Conservation (phyloP, 2,113 vertebrate genomes). For the Ictalurus furcatus region DNA sequence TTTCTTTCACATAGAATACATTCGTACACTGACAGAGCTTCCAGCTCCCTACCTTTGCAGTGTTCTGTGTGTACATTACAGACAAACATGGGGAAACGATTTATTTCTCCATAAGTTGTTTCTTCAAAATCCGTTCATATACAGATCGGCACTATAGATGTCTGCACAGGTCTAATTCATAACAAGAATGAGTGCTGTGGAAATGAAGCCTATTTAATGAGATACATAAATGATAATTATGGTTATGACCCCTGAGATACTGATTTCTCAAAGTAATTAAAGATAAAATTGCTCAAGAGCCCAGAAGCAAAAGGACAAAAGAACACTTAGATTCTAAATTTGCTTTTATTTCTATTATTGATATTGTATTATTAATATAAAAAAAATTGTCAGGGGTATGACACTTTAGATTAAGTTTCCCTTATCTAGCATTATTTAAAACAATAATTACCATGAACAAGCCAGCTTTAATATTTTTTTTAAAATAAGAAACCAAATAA, state of each 20-base stretch:
- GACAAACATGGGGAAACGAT: neutral
- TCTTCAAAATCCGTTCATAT: conserved; percentile 24
- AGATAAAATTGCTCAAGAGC: conserved; percentile 49
- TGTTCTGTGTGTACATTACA: neutral
- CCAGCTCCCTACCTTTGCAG: neutral
- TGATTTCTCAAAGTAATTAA: conserved; percentile 47
- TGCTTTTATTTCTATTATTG: conserved; percentile 31
- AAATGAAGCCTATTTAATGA: conserved; percentile 54
- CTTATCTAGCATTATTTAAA: neutral
- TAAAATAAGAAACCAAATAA: neutral
- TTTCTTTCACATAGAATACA: conserved; percentile 3
- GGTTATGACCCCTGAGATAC: conserved; percentile 52
- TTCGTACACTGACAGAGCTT: neutral
- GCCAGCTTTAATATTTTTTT: neutral
- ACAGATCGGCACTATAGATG: conserved; percentile 7
- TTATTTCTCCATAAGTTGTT: conserved; percentile 18
- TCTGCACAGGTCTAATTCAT: conserved; percentile 37
- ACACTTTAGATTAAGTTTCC: neutral
- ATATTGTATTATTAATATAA: conserved; percentile 33
- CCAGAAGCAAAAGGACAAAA: conserved; percentile 48
- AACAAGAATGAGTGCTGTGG: conserved; percentile 28
- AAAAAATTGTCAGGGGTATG: neutral
- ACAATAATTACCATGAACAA: neutral
- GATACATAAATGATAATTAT: conserved; percentile 57
- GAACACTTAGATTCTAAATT: conserved; percentile 38